Evolutionary conservation across 2,888 invertebrate genomes (phyloP).

Genomic region (Ornithoptera priamus): DNA sequence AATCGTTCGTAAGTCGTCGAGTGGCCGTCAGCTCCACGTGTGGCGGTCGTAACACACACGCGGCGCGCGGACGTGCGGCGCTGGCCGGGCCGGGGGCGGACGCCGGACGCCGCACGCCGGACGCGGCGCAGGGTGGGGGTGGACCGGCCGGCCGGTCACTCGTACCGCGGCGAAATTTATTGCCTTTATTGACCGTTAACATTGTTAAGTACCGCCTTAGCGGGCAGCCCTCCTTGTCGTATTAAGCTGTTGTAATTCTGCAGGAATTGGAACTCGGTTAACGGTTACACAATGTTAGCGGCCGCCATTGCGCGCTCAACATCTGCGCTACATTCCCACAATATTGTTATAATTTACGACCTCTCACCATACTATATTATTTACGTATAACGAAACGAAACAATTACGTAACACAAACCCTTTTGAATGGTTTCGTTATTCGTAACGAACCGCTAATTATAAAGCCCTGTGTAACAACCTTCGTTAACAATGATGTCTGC

Average conservation of each 20-base stretch:
- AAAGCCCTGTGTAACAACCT: too few species aligned
- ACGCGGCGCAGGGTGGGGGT: too few species aligned
- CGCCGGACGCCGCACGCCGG: not conserved
- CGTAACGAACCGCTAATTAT: too few species aligned
- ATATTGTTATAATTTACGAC: too few species aligned
- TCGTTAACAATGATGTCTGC: too few species aligned
- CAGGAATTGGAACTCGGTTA: slow-evolving; percentile 40
- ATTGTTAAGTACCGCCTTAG: slow-evolving; percentile 42
- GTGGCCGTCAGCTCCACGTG: slow-evolving; percentile 37
- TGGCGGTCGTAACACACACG: slow-evolving; percentile 36
- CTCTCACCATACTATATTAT: too few species aligned
- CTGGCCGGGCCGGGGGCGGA: slow-evolving; percentile 1
- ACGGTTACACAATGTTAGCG: slow-evolving; percentile 26
- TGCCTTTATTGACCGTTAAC: slow-evolving; percentile 49
- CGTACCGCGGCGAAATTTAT: slow-evolving; percentile 40
- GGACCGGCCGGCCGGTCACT: slow-evolving; percentile 29
- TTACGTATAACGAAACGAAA: too few species aligned
- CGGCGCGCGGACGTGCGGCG: slow-evolving; percentile 19
- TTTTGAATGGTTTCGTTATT: too few species aligned
- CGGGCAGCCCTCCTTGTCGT: slow-evolving; percentile 36
- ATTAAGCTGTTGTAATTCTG: slow-evolving; percentile 44
- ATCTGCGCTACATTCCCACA: too few species aligned
- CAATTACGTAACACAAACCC: too few species aligned
- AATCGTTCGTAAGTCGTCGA: slow-evolving; percentile 38
- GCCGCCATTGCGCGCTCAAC: too few species aligned